These are phyloP conservation scores for Peromyscus californicus DNA, from an alignment of 2,113 vertebrate species.

Conservation along the genomic window DNA sequence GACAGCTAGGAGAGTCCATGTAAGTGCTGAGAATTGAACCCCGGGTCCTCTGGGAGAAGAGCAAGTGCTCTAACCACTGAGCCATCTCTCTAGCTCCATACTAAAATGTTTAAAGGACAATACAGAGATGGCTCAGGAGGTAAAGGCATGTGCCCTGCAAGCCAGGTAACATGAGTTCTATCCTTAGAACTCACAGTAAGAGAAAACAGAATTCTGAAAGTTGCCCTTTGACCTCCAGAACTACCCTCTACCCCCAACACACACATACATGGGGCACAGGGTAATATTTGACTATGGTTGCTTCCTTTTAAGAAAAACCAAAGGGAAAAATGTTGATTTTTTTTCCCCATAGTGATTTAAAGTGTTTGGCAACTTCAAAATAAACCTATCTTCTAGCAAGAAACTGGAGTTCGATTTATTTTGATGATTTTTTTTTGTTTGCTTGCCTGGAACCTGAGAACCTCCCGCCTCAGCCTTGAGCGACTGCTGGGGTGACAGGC, in stretches of 20 bases:
- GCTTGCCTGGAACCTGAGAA: background rate
- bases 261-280: background rate
- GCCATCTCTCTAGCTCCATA: background rate
- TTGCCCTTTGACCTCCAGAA: background rate
- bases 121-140: background rate
- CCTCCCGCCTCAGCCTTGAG: background rate
- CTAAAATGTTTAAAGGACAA: background rate
- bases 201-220: background rate
- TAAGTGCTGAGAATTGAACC: background rate
- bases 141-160: too few species aligned
- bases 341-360: constrained; percentile 33
- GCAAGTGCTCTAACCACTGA: background rate
- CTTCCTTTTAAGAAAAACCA: background rate
- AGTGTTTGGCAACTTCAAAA: constrained; percentile 28
- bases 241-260: background rate
- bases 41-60: background rate
- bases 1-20: background rate
- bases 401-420: constrained; percentile 33
- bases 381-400: background rate
- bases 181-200: background rate
- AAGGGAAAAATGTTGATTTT: constrained; percentile 17
- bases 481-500: background rate
- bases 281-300: background rate
- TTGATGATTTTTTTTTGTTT: background rate
- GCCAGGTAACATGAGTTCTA: background rate